phyloP scores from a whole-genome alignment of 2,797 vertebrate species.

The Luscinia megarhynchos region DNA sequence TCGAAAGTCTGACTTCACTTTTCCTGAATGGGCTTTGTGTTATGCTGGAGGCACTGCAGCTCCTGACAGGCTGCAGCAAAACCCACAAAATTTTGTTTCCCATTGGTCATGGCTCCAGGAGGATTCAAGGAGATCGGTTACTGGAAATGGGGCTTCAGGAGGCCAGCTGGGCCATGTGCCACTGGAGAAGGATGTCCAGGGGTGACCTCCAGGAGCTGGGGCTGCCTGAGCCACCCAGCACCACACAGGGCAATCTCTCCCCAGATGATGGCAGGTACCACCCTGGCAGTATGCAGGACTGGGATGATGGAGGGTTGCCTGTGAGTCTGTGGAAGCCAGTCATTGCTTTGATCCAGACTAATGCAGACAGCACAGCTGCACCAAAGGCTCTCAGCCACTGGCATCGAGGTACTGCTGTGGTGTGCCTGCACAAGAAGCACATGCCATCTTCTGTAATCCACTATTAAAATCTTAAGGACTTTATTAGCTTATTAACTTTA shows the following conservation, averaged over 20 bases:
- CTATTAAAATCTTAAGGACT: neutral
- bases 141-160: neutral
- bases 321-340: neutral
- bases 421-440: neutral
- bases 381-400: neutral
- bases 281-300: neutral
- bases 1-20: neutral
- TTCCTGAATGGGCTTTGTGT: neutral
- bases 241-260: neutral
- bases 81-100: accelerated
- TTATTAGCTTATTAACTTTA: neutral
- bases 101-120: neutral
- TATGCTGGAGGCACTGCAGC: neutral
- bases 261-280: neutral
- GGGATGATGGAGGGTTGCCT: neutral
- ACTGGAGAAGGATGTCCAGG: neutral
- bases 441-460: neutral
- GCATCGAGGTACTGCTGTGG: neutral
- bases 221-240: neutral
- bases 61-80: neutral
- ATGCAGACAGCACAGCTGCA: neutral
- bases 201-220: neutral
- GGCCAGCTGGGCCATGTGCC: accelerated
- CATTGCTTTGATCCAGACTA: neutral
- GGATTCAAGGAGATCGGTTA: neutral